Percentiles rank a stretch among this genome's conserved stretches.
Conservation (phyloP, 1,140 invertebrate genomes). For the Drosophila subpulchrella region DNA sequence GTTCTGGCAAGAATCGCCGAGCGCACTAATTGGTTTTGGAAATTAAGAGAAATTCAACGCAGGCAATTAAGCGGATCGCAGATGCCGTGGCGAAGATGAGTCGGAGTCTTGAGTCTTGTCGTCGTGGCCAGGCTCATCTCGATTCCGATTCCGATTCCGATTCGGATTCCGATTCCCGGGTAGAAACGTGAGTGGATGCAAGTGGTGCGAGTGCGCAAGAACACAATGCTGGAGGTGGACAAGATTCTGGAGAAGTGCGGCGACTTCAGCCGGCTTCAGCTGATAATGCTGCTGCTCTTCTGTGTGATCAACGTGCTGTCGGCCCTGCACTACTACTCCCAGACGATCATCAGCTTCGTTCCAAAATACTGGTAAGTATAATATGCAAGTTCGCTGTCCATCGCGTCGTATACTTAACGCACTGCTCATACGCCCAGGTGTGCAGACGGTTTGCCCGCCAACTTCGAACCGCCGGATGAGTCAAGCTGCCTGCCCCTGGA, state of each 20-base stretch:
- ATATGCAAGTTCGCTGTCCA: background rate
- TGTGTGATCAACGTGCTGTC: slow-evolving; percentile 85
- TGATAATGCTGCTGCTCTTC: slow-evolving; percentile 86
- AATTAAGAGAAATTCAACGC: slow-evolving; percentile 42
- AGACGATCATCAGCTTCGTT: slow-evolving; percentile 86
- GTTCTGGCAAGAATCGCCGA: slow-evolving; percentile 7
- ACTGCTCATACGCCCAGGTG: slow-evolving; percentile 53
- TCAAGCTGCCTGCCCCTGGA: slow-evolving; percentile 50
- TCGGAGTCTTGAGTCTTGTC: background rate
- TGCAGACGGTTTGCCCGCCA: slow-evolving; percentile 35
- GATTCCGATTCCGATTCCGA: too few relatives aligned
- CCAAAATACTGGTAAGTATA: slow-evolving; percentile 84
- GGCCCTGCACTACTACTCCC: slow-evolving; percentile 86
- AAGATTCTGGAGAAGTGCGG: slow-evolving; percentile 86
- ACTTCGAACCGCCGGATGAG: slow-evolving; percentile 3
- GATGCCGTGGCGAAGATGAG: slow-evolving; percentile 19
- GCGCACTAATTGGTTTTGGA: slow-evolving; percentile 53
- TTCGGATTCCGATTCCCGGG: too few relatives aligned
- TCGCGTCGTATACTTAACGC: slow-evolving; percentile 26
- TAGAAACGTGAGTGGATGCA: slow-evolving; percentile 12
- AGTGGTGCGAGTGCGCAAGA: slow-evolving; percentile 10
- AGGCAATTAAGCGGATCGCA: slow-evolving; percentile 29
- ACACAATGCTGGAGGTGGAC: slow-evolving; percentile 66
- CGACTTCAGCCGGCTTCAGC: slow-evolving; percentile 87
- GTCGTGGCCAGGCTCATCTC: background rate